Evolutionary conservation across 2,113 vertebrate genomes (phyloP), one percentile per base, ranked within the genome.

Genomic region (Stegastes partitus): DNA sequence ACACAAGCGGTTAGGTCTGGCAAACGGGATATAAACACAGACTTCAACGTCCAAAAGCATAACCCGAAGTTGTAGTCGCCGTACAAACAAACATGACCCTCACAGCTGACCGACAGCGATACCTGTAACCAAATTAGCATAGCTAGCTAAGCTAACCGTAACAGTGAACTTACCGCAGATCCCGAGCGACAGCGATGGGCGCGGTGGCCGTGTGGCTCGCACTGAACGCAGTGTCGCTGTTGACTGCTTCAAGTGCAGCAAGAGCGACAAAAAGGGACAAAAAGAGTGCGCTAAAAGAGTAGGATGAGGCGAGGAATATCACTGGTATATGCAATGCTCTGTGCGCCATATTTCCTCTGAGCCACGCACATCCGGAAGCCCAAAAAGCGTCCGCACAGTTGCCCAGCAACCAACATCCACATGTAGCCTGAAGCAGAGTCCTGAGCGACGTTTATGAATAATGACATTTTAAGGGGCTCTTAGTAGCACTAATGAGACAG

Each of bases 331-430:
- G 22, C 25, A 23, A 19, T 21, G 22, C 25, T 54, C 65, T 69
- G n/a, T 68, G 72, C 93, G 94, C 95, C 95, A 95, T 95, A 50
- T 92, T 91, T 89, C 57, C 86, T 87, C 57, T 21, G 10, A 77
- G 91, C 88, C 93, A 95, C 94, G 94, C 88, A 95, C 90, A 91
- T 95, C 95, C 95, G 94, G 94, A 62, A 69, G 22, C 14, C 26
- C 9, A 25, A 23, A 53, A 73, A 50, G 92, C 92, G 84, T 90
- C 88, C 57, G 8, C 16, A 0, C 6, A 10, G 94, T 95, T 94
- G 90, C 94, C 44, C 0, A 47, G 94, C 92, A 94, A 95, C 94
- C 42, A 45, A 12, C 2, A 42, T 4, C 4, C 39, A 15, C 39
- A 42, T 42, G 14, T 12, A 42, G 39, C 31, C 39, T n/a, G n/a